Evolutionary conservation across 1,140 invertebrate genomes (phyloP).

Genomic region (Ephestia elutella): DNA sequence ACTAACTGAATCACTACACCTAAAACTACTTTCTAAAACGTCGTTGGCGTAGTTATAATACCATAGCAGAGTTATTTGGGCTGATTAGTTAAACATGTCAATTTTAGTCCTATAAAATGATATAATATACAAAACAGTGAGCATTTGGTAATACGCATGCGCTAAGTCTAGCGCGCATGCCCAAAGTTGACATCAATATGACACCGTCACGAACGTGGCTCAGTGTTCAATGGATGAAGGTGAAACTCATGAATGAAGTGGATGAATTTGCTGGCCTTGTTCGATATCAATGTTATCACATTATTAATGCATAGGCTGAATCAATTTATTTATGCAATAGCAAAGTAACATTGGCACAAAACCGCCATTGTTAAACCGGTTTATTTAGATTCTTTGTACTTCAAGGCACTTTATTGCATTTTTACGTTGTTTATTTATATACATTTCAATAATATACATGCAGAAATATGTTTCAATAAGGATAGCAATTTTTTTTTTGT

Average conservation of each 20-base stretch:
- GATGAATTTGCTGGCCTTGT: neutral
- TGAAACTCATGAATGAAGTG: slow-evolving; percentile 50
- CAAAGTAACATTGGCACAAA: neutral
- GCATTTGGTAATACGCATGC: slow-evolving; percentile 39
- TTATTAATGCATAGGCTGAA: neutral
- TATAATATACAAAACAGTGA: slow-evolving; percentile 45
- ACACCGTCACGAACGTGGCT: slow-evolving; percentile 36
- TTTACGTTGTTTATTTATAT: too few species aligned
- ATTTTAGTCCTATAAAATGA: slow-evolving; percentile 37
- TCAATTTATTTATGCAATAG: neutral
- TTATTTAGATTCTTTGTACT: too few species aligned
- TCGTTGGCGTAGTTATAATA: slow-evolving; percentile 12
- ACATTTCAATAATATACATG: too few species aligned
- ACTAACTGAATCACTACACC: slow-evolving; percentile 11
- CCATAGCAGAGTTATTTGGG: slow-evolving; percentile 23
- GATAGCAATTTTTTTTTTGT: too few species aligned
- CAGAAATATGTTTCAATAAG: too few species aligned
- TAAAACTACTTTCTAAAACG: slow-evolving; percentile 14
- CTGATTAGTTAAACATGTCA: slow-evolving; percentile 51
- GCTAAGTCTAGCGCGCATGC: slow-evolving; percentile 42
- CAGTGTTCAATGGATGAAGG: slow-evolving; percentile 50
- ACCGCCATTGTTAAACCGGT: neutral
- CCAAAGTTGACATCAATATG: slow-evolving; percentile 52
- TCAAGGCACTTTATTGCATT: too few species aligned
- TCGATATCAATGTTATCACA: neutral